phyloP scores from a whole-genome alignment of 2,888 invertebrate species.

The Rambutsinella grinnellia region DNA sequence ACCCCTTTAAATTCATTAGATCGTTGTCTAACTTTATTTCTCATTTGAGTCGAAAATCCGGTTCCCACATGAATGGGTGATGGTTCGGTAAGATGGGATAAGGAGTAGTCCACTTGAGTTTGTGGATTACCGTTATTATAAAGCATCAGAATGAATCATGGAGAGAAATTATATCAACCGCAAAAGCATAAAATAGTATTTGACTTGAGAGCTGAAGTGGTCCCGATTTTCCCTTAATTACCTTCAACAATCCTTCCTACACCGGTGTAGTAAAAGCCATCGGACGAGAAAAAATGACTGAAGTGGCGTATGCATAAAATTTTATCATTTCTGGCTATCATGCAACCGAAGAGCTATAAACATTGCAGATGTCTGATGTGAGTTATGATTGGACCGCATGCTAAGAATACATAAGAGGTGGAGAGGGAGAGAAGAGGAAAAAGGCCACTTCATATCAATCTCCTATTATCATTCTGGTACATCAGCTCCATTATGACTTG shows the following conservation, averaged over 20 bases:
- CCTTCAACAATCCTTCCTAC: conserved; percentile 28
- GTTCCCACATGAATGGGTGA: conserved; percentile 3
- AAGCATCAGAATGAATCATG: conserved; percentile 42
- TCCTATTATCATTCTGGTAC: conserved; percentile 49
- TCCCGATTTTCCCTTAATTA: conserved; percentile 48
- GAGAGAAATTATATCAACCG: conserved; percentile 31
- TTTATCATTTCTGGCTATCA: conserved; percentile 36
- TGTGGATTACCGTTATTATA: conserved; percentile 33
- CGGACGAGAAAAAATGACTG: conserved; percentile 17
- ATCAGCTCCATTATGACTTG: conserved; percentile 45
- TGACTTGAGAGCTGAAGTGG: too few species aligned
- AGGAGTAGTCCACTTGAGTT: conserved; percentile 24
- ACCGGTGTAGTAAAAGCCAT: neutral
- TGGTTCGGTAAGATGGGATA: conserved; percentile 10
- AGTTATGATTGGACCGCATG: conserved; percentile 47
- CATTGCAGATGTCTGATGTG: conserved; percentile 49
- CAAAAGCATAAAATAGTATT: too few species aligned
- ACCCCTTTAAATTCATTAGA: conserved; percentile 28
- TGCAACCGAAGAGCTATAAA: conserved; percentile 46
- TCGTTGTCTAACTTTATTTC: conserved; percentile 37
- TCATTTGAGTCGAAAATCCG: conserved; percentile 21
- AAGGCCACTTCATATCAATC: conserved; percentile 47
- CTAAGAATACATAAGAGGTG: conserved; percentile 43
- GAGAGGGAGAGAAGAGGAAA: conserved; percentile 31
- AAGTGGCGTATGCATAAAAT: neutral